These are phyloP conservation scores for Calycopis cecrops DNA, from an alignment of 1,140 invertebrate genomes.

Conservation along the genomic window DNA sequence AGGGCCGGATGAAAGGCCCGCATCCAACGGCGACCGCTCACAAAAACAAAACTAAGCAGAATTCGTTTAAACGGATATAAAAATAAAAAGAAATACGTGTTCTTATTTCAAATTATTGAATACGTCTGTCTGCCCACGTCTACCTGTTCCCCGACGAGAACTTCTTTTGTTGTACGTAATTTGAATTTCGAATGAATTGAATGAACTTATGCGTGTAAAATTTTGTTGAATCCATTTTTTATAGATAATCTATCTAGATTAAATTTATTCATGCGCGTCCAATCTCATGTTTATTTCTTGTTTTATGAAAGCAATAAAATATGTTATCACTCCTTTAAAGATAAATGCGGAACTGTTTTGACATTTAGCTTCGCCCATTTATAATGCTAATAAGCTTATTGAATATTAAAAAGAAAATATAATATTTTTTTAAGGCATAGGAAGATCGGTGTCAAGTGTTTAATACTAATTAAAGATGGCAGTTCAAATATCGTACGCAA, in stretches of 20 bases:
- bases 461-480: constrained; percentile 60
- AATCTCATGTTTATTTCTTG: constrained; percentile 9
- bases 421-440: constrained; percentile 10
- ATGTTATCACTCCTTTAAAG: no score
- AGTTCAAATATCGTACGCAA: constrained; percentile 49
- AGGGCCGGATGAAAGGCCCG: constrained; percentile 68
- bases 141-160: constrained; percentile 52
- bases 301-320: constrained; percentile 6
- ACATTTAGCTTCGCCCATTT: no score
- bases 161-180: constrained; percentile 49
- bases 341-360: no score
- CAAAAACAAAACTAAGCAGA: constrained; percentile 74
- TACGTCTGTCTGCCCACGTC: constrained; percentile 70
- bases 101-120: constrained; percentile 74
- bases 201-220: constrained; percentile 46
- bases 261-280: constrained; percentile 5
- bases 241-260: constrained; percentile 12
- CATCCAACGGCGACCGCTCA: constrained; percentile 57
- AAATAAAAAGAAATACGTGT: constrained; percentile 73
- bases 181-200: constrained; percentile 55
- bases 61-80: constrained; percentile 73
- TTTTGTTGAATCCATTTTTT: constrained; percentile 27
- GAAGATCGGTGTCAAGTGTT: constrained; percentile 56
- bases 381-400: no score
- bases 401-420: no score